These are phyloP conservation scores for Petrolisthes manimaculis DNA, from an alignment of 2,888 invertebrate species.

Conservation along the genomic window DNA sequence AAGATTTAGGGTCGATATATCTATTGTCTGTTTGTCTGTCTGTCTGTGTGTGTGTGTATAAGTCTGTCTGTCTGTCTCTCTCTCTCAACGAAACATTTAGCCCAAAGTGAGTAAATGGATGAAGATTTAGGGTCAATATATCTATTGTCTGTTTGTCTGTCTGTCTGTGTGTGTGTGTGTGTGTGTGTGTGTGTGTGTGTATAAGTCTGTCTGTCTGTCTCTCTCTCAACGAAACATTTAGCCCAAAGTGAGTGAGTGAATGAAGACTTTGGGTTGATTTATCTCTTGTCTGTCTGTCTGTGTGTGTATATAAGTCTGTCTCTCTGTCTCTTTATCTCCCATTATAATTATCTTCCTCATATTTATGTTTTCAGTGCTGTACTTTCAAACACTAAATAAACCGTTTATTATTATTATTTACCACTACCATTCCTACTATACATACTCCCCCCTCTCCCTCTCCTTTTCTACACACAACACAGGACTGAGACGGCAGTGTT, in stretches of 20 bases:
- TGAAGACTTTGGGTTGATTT: neutral
- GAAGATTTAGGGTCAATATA: neutral
- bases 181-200: neutral
- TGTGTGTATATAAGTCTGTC: neutral
- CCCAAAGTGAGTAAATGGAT: conserved; percentile 42
- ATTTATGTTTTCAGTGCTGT: too few species aligned
- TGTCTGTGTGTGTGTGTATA: too few species aligned
- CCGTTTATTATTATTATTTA: too few species aligned
- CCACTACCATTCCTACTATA: too few species aligned
- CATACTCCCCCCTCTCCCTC: too few species aligned
- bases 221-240: conserved; percentile 52
- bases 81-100: conserved; percentile 58
- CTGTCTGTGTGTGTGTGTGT: neutral
- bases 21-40: too few species aligned
- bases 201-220: neutral
- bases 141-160: too few species aligned
- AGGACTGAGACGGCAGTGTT: conserved; percentile 84
- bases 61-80: too few species aligned
- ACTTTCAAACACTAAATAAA: too few species aligned
- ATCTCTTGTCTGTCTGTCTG: too few species aligned
- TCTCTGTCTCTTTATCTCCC: neutral
- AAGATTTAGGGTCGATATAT: neutral
- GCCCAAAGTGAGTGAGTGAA: conserved; percentile 44
- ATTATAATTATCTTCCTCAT: too few species aligned
- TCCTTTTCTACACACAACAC: neutral